Evolutionary conservation across 1,140 invertebrate species (phyloP).

Genomic region (Heliconius congener): DNA sequence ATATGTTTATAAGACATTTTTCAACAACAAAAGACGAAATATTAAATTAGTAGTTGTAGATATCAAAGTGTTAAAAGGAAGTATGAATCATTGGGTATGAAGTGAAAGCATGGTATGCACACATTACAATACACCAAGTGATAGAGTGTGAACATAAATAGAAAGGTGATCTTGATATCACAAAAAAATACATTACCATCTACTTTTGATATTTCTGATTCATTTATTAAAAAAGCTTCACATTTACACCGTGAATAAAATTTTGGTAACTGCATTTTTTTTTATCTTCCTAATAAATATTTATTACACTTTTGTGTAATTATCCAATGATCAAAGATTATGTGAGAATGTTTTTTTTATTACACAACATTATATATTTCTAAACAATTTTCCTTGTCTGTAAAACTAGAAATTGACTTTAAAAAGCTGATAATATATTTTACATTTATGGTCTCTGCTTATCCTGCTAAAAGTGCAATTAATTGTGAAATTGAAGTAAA

Average conservation of each 20-base stretch:
- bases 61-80: slow-evolving; percentile 33
- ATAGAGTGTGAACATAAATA: slow-evolving; percentile 57
- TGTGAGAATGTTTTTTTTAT: not conserved
- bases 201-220: not conserved
- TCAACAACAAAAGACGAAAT: slow-evolving; percentile 8
- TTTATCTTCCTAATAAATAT: not conserved
- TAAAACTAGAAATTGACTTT: too few relatives aligned
- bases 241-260: not conserved
- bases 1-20: not conserved
- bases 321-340: not conserved
- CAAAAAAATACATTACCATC: slow-evolving; percentile 25
- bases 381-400: not conserved
- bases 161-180: slow-evolving; percentile 45
- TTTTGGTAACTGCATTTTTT: not conserved
- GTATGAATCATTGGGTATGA: slow-evolving; percentile 59
- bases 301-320: not conserved
- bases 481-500: not conserved
- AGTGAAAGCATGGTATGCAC: slow-evolving; percentile 68
- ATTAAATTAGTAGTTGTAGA: slow-evolving; percentile 21
- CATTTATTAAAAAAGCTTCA: not conserved
- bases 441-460: too few relatives aligned
- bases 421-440: not conserved
- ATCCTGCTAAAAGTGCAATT: too few relatives aligned
- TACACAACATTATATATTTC: not conserved
- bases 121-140: slow-evolving; percentile 60